Evolutionary conservation across 2,888 invertebrate species (phyloP).

Genomic region (Eupsilia transversa): DNA sequence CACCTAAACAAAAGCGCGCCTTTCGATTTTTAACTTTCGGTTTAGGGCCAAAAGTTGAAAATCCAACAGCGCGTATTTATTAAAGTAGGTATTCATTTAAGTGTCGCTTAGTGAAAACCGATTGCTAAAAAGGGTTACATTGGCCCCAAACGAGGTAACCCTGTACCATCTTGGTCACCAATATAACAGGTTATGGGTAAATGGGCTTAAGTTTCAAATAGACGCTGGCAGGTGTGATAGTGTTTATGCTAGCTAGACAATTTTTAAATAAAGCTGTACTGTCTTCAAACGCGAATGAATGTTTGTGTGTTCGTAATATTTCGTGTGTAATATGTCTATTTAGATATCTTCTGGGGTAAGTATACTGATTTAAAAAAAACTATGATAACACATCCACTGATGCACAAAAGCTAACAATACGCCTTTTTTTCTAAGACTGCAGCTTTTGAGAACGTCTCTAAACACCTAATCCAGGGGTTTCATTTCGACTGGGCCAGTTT

Average conservation of each 20-base stretch:
- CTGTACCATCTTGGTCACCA: no score
- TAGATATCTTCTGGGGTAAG: constrained; percentile 40
- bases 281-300: constrained; percentile 36
- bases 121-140: no score
- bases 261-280: constrained; percentile 27
- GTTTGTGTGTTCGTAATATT: constrained; percentile 30
- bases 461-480: not conserved
- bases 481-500: not conserved
- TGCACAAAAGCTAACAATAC: constrained; percentile 34
- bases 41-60: not conserved
- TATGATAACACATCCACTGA: constrained; percentile 23
- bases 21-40: not conserved
- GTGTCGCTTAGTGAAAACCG: not conserved
- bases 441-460: not conserved
- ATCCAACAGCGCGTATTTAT: not conserved
- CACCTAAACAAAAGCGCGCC: no score
- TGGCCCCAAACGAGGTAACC: no score
- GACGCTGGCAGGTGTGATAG: constrained; percentile 34
- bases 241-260: constrained; percentile 26
- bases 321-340: constrained; percentile 34
- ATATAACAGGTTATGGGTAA: not conserved
- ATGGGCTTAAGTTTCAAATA: not conserved
- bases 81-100: not conserved
- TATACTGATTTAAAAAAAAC: not conserved
- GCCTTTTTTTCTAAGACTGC: not conserved